A percentile compares a stretch with the other conserved stretches of the same genome.
Conservation (phyloP, 2,797 vertebrate species). For the Fratercula arctica region DNA sequence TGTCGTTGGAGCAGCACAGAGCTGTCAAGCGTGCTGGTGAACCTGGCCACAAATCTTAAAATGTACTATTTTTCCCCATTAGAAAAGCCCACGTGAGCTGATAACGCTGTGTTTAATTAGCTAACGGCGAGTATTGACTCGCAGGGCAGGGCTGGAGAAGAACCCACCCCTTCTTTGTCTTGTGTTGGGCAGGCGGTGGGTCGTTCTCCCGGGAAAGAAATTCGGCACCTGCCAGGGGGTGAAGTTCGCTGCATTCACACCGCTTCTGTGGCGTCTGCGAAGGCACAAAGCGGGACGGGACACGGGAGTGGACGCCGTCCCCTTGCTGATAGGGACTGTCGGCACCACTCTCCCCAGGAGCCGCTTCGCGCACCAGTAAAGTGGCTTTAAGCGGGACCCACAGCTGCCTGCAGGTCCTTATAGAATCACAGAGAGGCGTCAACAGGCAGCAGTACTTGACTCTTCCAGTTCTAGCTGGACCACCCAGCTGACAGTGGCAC, state of each 20-base stretch:
- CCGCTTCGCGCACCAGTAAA: fast-evolving
- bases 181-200: neutral
- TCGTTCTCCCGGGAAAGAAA: slow-evolving; percentile 14
- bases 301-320: neutral
- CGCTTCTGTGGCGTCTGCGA: neutral
- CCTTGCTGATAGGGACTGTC: neutral
- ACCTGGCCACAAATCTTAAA: slow-evolving; percentile 43
- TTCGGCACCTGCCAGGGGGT: neutral
- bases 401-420: neutral
- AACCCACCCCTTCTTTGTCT: neutral
- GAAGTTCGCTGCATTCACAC: neutral
- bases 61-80: slow-evolving; percentile 3
- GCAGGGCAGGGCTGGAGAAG: slow-evolving; percentile 9
- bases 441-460: neutral
- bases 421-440: neutral
- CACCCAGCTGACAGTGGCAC: neutral
- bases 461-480: neutral
- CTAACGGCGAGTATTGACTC: slow-evolving; percentile 39
- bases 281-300: neutral
- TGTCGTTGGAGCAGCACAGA: slow-evolving; percentile 32
- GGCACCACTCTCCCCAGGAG: neutral
- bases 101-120: slow-evolving; percentile 42
- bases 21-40: slow-evolving; percentile 1
- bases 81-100: slow-evolving; percentile 9
- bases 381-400: neutral